Evolutionary conservation across 92 coral and sea anemone genomes (phyloP).

Genomic region (Scolanthus callimorphus): DNA sequence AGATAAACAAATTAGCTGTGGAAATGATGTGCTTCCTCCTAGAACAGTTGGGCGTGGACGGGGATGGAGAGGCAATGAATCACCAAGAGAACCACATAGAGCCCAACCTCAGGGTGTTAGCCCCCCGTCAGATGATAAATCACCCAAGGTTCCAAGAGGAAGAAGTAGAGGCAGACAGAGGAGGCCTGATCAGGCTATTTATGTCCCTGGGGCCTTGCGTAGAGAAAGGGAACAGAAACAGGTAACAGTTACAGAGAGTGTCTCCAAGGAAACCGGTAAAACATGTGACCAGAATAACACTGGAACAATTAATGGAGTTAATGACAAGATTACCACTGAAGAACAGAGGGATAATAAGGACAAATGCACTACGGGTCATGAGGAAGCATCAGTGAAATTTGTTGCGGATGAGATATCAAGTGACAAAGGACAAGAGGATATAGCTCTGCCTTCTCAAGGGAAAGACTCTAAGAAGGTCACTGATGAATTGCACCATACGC

Average conservation of each 20-base stretch:
- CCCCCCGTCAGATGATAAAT: neutral
- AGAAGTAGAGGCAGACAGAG: constrained; percentile 41
- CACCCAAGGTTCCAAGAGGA: constrained; percentile 11
- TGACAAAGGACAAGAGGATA: neutral
- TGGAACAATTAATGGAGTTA: neutral
- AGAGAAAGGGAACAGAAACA: constrained; percentile 4
- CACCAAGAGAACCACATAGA: no score
- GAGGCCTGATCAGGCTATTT: constrained; percentile 74
- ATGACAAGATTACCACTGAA: neutral
- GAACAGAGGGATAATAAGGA: neutral
- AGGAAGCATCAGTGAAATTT: neutral
- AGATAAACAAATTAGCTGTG: no score
- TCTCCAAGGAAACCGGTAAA: neutral
- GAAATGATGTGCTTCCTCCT: no score
- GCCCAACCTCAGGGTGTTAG: neutral
- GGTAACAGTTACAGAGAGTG: no score
- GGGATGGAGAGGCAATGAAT: no score
- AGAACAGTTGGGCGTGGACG: no score
- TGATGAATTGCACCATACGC: no score
- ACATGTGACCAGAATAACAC: no score
- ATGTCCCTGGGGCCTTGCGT: constrained; percentile 77
- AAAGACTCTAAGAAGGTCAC: no score
- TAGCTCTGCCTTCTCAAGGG: neutral
- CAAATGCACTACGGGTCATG: neutral
- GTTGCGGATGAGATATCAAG: neutral